These are phyloP conservation scores for Heteropelma amictum DNA, from an alignment of 2,888 invertebrate genomes.

Conservation along the genomic window DNA sequence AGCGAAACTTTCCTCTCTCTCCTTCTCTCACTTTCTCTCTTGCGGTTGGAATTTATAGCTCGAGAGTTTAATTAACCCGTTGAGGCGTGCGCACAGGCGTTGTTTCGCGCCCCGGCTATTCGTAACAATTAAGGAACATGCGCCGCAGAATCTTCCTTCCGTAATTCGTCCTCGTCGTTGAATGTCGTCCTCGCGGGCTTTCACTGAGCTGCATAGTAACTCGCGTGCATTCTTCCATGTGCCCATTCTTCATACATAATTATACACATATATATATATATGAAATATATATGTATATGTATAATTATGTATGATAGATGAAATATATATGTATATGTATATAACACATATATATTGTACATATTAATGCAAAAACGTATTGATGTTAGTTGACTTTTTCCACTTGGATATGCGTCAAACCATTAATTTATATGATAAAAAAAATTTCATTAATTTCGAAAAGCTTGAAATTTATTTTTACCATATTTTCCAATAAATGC, in stretches of 20 bases:
- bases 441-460: too few relatives aligned
- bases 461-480: too few relatives aligned
- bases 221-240: background rate
- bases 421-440: too few relatives aligned
- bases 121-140: slow-evolving; percentile 63
- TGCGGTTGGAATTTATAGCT: slow-evolving; percentile 59
- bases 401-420: too few relatives aligned
- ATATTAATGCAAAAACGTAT: too few relatives aligned
- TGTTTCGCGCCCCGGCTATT: slow-evolving; percentile 58
- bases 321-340: too few relatives aligned
- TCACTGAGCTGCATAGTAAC: slow-evolving; percentile 2
- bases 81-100: slow-evolving; percentile 53
- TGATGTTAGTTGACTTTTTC: too few relatives aligned
- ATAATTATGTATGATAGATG: too few relatives aligned
- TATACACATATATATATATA: background rate
- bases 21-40: slow-evolving; percentile 21
- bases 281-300: background rate
- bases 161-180: slow-evolving; percentile 33
- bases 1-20: slow-evolving; percentile 2
- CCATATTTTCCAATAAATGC: too few relatives aligned
- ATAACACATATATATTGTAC: too few relatives aligned
- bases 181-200: slow-evolving; percentile 25
- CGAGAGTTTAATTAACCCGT: slow-evolving; percentile 63
- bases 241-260: background rate
- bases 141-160: slow-evolving; percentile 31